These are phyloP conservation scores for Tetramorium parvispinum DNA, from an alignment of 1,140 invertebrate genomes.

Conservation along the genomic window DNA sequence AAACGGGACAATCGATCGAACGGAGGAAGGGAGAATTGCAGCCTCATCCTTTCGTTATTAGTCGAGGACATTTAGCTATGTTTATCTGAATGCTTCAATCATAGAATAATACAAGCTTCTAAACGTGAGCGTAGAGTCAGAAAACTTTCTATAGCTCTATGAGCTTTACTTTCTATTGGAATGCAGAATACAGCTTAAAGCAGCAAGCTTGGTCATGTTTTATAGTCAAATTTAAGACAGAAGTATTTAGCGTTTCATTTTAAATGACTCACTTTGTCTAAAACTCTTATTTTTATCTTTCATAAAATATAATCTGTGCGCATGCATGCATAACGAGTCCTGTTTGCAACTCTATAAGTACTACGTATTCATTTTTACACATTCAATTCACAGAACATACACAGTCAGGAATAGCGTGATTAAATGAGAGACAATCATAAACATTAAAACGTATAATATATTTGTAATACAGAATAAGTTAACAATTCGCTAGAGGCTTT, in stretches of 20 bases:
- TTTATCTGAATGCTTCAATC: not conserved
- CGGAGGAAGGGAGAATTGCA: not conserved
- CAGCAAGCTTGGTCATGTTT: not conserved
- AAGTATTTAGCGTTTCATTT: not conserved
- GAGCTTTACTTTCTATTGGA: not conserved
- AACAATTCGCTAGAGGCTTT: slow-evolving; percentile 1
- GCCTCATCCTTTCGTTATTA: not conserved
- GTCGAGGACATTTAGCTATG: not conserved
- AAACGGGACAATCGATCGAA: slow-evolving; percentile 60
- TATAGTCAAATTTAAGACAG: not conserved
- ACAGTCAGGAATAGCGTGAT: not conserved
- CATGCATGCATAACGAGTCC: too few relatives aligned
- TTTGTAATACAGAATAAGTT: slow-evolving; percentile 26
- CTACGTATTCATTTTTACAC: not conserved
- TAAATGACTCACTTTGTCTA: not conserved
- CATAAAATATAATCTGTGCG: not conserved
- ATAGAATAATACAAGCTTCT: not conserved
- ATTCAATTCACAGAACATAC: not conserved
- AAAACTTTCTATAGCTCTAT: not conserved
- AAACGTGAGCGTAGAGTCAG: not conserved
- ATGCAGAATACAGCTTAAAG: not conserved
- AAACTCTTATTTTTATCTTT: not conserved
- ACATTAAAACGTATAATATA: slow-evolving; percentile 30
- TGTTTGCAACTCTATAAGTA: not conserved
- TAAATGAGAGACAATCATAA: not conserved